These are phyloP conservation scores for Podarcis raffonei DNA, from an alignment of 2,113 vertebrate species.

Conservation along the genomic window DNA sequence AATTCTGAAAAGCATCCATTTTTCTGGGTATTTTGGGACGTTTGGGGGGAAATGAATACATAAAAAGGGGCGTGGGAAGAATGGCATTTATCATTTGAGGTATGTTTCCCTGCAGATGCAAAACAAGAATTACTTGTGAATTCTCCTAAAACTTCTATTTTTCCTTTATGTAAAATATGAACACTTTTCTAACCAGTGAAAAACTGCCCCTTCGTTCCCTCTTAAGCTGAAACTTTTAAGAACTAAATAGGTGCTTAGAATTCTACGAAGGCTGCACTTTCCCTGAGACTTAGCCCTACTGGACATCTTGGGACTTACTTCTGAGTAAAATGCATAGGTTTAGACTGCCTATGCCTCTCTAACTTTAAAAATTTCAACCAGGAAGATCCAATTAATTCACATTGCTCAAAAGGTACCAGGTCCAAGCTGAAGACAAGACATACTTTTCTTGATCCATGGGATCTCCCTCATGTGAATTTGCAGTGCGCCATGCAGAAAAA, in stretches of 20 bases:
- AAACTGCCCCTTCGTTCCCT: background rate
- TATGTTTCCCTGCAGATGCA: background rate
- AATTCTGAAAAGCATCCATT: slow-evolving; percentile 50
- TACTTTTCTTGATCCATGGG: background rate
- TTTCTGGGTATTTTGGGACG: slow-evolving; percentile 15
- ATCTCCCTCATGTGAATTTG: background rate
- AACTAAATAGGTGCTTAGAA: background rate
- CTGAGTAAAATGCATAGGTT: background rate
- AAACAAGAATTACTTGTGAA: background rate
- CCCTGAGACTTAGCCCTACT: background rate
- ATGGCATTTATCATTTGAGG: slow-evolving; percentile 42
- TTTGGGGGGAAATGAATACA: background rate
- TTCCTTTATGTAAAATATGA: background rate
- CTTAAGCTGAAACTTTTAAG: background rate
- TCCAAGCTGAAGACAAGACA: background rate
- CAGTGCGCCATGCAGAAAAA: background rate
- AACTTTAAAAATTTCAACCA: background rate
- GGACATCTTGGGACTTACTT: background rate
- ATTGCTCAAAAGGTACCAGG: background rate
- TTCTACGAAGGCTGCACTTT: background rate
- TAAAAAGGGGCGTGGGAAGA: background rate
- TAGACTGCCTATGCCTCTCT: background rate
- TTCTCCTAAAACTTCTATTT: background rate
- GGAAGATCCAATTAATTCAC: background rate
- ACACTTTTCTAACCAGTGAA: background rate